phyloP scores from a whole-genome alignment of 2,888 invertebrate genomes.

The Argynnis bischoffii region DNA sequence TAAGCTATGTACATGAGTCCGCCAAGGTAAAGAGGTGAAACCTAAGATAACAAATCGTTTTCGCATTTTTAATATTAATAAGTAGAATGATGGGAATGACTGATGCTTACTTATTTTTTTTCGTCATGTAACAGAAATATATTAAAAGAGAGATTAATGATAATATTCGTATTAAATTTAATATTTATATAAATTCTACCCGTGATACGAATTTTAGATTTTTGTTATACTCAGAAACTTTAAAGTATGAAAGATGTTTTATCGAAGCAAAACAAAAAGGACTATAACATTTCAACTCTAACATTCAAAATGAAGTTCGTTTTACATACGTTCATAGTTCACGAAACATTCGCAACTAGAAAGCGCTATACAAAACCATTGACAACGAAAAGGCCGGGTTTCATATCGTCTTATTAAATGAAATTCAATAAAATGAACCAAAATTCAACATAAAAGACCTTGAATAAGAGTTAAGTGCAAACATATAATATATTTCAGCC shows the following conservation, averaged over 20 bases:
- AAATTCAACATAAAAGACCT: too few species aligned
- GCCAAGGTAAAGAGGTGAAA: too few species aligned
- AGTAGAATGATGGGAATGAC: too few species aligned
- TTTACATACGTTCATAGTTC: conserved; percentile 3
- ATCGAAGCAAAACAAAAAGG: conserved; percentile 3
- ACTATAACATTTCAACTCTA: conserved; percentile 12
- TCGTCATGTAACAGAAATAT: too few species aligned
- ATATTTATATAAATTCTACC: background rate
- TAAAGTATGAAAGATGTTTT: background rate
- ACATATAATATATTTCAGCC: too few species aligned
- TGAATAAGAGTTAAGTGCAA: too few species aligned
- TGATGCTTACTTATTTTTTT: too few species aligned
- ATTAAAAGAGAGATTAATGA: background rate
- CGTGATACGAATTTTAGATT: background rate
- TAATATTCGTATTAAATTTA: background rate
- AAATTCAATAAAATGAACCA: too few species aligned
- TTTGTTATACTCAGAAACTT: background rate
- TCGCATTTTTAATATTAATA: too few species aligned
- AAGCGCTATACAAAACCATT: conserved; percentile 13
- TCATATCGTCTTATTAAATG: background rate
- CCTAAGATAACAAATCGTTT: too few species aligned
- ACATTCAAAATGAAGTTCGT: conserved; percentile 10
- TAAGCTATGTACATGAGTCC: too few species aligned
- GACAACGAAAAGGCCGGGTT: background rate
- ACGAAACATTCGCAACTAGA: conserved; percentile 3